These are phyloP conservation scores for Canis aureus DNA, from an alignment of 2,113 vertebrate genomes.

Conservation along the genomic window DNA sequence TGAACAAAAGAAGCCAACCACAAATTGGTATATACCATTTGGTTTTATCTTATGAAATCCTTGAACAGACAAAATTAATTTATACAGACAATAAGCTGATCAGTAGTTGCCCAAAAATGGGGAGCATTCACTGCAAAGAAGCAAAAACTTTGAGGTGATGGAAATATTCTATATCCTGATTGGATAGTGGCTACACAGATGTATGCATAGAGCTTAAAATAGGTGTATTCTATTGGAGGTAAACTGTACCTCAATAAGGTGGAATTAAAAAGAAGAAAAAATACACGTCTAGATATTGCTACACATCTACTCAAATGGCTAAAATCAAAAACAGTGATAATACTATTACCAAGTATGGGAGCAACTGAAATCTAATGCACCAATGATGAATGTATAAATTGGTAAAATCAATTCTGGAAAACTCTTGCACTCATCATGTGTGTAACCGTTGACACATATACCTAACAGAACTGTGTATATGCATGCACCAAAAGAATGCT, in stretches of 20 bases:
- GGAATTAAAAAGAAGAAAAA: not conserved
- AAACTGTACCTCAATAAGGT: not conserved
- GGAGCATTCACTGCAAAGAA: not conserved
- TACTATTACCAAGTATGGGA: not conserved
- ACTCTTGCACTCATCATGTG: not conserved
- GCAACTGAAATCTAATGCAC: not conserved
- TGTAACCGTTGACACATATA: not conserved
- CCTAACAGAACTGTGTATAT: not conserved
- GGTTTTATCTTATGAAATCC: not conserved
- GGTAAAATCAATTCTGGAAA: not conserved
- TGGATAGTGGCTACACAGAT: not conserved
- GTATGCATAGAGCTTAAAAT: not conserved
- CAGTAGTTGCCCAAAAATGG: not conserved
- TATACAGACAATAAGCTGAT: not conserved
- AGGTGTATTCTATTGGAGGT: not conserved
- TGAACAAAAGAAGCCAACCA: not conserved
- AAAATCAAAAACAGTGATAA: not conserved
- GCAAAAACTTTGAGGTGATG: not conserved
- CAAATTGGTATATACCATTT: not conserved
- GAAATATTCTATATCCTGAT: not conserved
- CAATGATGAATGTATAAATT: not conserved
- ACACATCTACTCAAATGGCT: not conserved
- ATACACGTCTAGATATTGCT: not conserved
- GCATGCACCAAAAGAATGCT: not conserved
- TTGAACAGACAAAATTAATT: not conserved